Base-by-base conservation (phyloP, 1,140 invertebrate genomes). In the Schlechtendalia chinensis region DNA sequence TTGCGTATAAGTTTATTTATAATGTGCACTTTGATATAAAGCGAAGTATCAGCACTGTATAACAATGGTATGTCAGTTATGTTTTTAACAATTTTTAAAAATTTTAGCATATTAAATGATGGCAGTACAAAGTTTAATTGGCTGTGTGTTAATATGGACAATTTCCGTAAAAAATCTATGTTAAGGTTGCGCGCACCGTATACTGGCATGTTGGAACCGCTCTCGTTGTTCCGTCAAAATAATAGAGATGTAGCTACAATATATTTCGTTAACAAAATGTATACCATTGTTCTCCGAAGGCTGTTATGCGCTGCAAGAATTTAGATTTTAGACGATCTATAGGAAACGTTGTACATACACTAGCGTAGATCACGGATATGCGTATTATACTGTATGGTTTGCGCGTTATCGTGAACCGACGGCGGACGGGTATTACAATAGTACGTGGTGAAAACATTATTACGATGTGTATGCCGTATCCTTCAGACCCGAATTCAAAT, bases 241-340 rank as follows among this genome's bases (percentile, higher is more conserved):
- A 65, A 65, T 65, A 65, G 29, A 65, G 6, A 65, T 65, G 8
- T 63, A 19, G 17, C 2, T 12, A 29, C 17, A 16, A 27, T 39
- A 16, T 10, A 10, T 65, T 65, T 65, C 27, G 16, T 32, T 65
- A 11, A 65, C 6, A 65, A 65, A 65, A 32, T 32, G 16, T 65
- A 19, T 19, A 39, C 61, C 29, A 65, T 65, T 65, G 61, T 65
- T 65, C 19, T 39, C 29, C 29, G 61, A 65, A 65, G 61, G 61
- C 29, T 65, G 29, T n/a, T 32, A 4, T 65, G 29, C 32, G 32
- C 32, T 32, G 19, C 19, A 39, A 39, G 29, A 39, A 65, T 65
- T 29, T 29, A 32, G 29, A 65, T 65, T 29, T 39, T 39, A 39
- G 32, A 39, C 8, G 32, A 19, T 65, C 59, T 32, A 65, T 59